Base-by-base conservation (phyloP, 2,113 vertebrate genomes). In the Amazona vittata region DNA sequence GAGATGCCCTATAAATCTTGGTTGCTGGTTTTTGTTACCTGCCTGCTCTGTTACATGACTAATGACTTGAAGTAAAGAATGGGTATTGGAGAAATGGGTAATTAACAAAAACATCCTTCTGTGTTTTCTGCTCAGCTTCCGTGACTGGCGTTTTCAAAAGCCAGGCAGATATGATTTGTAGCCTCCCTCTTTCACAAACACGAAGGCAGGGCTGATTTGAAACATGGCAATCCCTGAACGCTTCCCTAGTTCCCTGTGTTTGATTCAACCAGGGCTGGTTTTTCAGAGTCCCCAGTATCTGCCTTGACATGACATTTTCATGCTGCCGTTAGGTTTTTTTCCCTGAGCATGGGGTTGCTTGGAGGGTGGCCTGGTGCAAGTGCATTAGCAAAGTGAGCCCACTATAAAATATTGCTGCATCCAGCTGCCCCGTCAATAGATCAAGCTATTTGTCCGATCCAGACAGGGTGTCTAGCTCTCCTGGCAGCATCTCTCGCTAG, bases 401-500 rank as follows among this genome's bases (percentile, higher is more conserved):
- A 67, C 88, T 75, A 52, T 95, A 97, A 97, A 97, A 97, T 93
- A 95, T 70, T 46, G 69, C 78, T 6, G 78, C 85, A 89, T 87
- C 67, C 83, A 95, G 97, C 95, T 92, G 96, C 95, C 95, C 96
- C 44, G 76, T 95, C 92, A 93, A 93, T 94, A 97, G 97, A 95
- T 96, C 91, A 86, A 76, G 96, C 94, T 96, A 93, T 97, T 97
- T 97, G 97, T 98, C 96, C 71, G 15, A 81, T 83, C 97, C 97
- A 98, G 98, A 98, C 98, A 97, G 97, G 92, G 97, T 97, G 98
- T 98, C 98, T 98, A 97, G 98, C 94, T 98, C 97, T 97, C 94
- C 98, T 96, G 83, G 95, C 96, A 97, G 98, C 59, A 92, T 96
- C 97, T 91, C 96, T 96, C 1, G 24, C 92, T 96, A 67, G 41